Percentiles rank a stretch among this genome's conserved stretches.
Evolutionary conservation across 1,140 invertebrate species (phyloP).

Genomic region (Drosophila pruinosa): DNA sequence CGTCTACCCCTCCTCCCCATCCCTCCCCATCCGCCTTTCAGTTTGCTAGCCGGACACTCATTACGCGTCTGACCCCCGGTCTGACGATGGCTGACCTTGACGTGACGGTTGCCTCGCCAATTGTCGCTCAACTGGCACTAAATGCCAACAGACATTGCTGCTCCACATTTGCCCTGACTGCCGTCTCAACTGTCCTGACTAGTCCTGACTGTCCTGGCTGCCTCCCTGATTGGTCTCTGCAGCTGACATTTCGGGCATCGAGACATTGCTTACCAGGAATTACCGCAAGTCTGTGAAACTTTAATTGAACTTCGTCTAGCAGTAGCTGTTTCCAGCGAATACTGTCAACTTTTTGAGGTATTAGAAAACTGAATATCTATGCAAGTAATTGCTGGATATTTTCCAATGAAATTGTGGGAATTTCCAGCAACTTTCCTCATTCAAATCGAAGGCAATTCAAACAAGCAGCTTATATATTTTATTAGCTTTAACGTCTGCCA

Average conservation of each 20-base stretch:
- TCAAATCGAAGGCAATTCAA: too few relatives aligned
- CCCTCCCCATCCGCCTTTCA: not conserved
- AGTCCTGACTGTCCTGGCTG: too few relatives aligned
- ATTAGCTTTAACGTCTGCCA: too few relatives aligned
- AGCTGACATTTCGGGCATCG: not conserved
- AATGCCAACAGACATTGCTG: slow-evolving; percentile 36
- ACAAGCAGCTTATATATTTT: too few relatives aligned
- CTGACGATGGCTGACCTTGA: slow-evolving; percentile 25
- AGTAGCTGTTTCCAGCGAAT: too few relatives aligned
- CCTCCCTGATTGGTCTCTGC: not conserved
- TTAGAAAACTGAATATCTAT: too few relatives aligned
- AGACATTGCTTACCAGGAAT: not conserved
- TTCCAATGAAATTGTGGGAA: too few relatives aligned
- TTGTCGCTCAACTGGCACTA: slow-evolving; percentile 43
- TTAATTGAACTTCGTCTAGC: not conserved
- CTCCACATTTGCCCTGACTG: too few relatives aligned
- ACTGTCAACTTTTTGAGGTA: too few relatives aligned
- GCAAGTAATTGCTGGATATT: too few relatives aligned
- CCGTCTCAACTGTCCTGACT: too few relatives aligned
- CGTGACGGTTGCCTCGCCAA: slow-evolving; percentile 24
- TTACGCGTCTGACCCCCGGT: not conserved
- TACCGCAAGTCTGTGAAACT: not conserved
- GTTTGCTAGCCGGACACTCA: slow-evolving; percentile 18
- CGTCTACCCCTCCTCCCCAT: not conserved
- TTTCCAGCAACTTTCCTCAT: too few relatives aligned